These are phyloP conservation scores for Oriolus oriolus DNA, from an alignment of 2,113 vertebrate genomes.

Conservation along the genomic window DNA sequence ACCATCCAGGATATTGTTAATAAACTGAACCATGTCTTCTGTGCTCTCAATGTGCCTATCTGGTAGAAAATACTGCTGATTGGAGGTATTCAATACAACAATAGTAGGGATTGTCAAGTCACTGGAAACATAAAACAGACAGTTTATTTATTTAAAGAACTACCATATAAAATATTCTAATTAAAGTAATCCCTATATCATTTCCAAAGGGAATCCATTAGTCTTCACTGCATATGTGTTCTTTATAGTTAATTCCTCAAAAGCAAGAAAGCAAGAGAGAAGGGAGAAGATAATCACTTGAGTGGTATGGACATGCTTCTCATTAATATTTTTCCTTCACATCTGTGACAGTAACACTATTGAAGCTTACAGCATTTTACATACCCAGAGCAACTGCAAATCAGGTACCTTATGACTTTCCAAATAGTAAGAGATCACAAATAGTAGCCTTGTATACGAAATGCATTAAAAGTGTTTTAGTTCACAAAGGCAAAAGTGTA, in stretches of 20 bases:
- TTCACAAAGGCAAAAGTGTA: background rate
- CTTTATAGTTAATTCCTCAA: background rate
- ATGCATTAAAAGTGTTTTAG: background rate
- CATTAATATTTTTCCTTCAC: background rate
- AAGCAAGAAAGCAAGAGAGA: background rate
- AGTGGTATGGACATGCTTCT: background rate
- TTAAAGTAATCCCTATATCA: background rate
- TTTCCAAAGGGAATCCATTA: background rate
- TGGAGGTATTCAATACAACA: conserved; percentile 94
- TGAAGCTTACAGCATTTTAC: background rate
- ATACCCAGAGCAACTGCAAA: background rate
- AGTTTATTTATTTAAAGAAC: background rate
- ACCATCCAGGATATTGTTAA: conserved; percentile 88
- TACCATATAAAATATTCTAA: background rate
- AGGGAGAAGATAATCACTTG: background rate
- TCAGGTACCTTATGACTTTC: background rate
- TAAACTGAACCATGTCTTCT: conserved; percentile 91
- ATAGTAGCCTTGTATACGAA: background rate
- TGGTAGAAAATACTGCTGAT: conserved; percentile 94
- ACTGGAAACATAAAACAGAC: conserved; percentile 67
- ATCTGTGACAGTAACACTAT: background rate
- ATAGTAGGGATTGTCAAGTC: conserved; percentile 89
- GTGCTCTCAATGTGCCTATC: conserved; percentile 75
- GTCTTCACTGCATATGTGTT: background rate
- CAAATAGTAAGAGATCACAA: background rate